Percentiles rank a stretch among this genome's conserved stretches.
phyloP scores from a whole-genome alignment of 1,140 invertebrate genomes.

The Pseudomyrmex pallidus region DNA sequence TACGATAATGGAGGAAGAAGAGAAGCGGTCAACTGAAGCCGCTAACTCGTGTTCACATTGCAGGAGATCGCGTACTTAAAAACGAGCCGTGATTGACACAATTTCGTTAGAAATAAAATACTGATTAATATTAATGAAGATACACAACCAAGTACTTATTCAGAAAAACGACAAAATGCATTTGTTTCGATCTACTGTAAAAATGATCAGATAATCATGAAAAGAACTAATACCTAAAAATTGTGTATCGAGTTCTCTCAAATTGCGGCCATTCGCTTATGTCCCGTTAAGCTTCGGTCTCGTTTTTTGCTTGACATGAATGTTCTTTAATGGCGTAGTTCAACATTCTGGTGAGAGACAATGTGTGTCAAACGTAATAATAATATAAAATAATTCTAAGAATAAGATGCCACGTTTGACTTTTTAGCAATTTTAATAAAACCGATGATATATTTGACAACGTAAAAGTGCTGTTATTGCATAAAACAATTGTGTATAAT shows the following conservation, averaged over 20 bases:
- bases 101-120: not conserved
- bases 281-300: constrained; percentile 27
- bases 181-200: not conserved
- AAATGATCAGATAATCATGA: not conserved
- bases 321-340: constrained; percentile 23
- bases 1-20: constrained; percentile 49
- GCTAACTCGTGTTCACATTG: constrained; percentile 49
- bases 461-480: too few species aligned
- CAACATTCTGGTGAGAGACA: not conserved
- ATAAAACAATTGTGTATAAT: too few species aligned
- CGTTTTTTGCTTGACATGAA: constrained; percentile 5
- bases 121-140: not conserved
- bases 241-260: not conserved
- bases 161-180: not conserved
- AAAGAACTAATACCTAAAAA: not conserved
- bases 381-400: too few species aligned
- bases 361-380: not conserved
- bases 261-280: constrained; percentile 9
- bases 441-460: too few species aligned
- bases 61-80: not conserved
- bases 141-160: not conserved
- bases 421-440: too few species aligned
- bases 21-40: constrained; percentile 29
- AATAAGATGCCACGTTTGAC: too few species aligned
- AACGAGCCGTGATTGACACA: not conserved